These are phyloP conservation scores for Barbus barbus DNA, from an alignment of 2,113 vertebrate genomes.

Conservation along the genomic window DNA sequence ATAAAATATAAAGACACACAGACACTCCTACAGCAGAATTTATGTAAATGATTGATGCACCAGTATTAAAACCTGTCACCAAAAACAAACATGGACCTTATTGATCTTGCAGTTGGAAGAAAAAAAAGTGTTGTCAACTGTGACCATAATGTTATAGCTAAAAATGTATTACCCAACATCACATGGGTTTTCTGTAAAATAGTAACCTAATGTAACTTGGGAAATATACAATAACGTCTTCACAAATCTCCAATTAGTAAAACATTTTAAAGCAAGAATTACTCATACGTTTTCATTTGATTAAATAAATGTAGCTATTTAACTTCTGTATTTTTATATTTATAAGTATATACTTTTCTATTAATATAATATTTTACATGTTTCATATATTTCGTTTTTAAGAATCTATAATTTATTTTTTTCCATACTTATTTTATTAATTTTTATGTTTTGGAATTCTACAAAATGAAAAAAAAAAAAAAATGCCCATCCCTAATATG, in stretches of 20 bases:
- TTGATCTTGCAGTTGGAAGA: slow-evolving; percentile 19
- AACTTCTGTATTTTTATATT: background rate
- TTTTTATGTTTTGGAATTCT: background rate
- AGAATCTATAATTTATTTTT: background rate
- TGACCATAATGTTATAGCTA: background rate
- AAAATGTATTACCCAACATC: background rate
- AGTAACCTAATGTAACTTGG: background rate
- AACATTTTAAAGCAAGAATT: too few relatives aligned
- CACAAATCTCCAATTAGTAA: background rate
- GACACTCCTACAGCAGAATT: background rate
- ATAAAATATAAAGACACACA: background rate
- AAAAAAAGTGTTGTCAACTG: background rate
- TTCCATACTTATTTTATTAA: background rate
- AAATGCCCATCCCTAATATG: background rate
- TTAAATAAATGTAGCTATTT: background rate
- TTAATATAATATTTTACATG: background rate
- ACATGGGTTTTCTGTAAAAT: background rate
- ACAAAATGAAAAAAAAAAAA: too few relatives aligned
- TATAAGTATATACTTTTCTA: too few relatives aligned
- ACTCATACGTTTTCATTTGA: background rate
- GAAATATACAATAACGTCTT: too few relatives aligned
- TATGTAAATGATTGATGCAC: slow-evolving; percentile 17
- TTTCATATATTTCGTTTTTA: background rate
- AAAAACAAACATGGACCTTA: slow-evolving; percentile 8
- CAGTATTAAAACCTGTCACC: background rate